Conservation (phyloP, 2,113 vertebrate genomes). For the Scomber japonicus region DNA sequence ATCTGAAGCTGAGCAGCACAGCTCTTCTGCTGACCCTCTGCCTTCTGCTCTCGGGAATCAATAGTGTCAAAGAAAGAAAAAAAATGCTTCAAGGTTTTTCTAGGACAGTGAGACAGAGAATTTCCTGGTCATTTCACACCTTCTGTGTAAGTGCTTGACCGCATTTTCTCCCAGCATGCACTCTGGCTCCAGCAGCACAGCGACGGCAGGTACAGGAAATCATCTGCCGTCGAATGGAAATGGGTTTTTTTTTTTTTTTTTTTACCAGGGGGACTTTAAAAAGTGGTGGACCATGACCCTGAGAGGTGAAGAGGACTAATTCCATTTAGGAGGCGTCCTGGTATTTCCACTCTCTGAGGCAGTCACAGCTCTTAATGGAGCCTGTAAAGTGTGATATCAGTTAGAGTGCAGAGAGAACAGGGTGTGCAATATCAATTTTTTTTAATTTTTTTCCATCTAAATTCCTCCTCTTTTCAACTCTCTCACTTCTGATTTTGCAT, state of each 20-base stretch:
- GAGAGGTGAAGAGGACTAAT: constrained; percentile 32
- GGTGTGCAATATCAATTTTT: neutral
- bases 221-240: constrained; percentile 20
- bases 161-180: constrained; percentile 48
- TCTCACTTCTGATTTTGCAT: neutral
- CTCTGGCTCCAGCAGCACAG: constrained; percentile 19
- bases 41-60: constrained; percentile 23
- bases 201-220: constrained; percentile 39
- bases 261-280: constrained; percentile 11
- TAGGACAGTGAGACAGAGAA: constrained; percentile 38
- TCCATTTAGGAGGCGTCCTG: constrained; percentile 23
- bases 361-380: constrained; percentile 35
- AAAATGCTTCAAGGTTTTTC: constrained; percentile 25
- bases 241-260: constrained; percentile 18
- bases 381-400: constrained; percentile 14
- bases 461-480: neutral
- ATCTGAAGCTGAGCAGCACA: neutral
- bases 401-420: neutral
- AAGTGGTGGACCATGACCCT: constrained; percentile 26
- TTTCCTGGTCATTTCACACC: constrained; percentile 63
- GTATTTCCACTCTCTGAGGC: constrained; percentile 1
- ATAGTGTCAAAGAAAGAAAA: constrained; percentile 18
- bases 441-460: neutral
- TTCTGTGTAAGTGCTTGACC: constrained; percentile 35
- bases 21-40: constrained; percentile 12